These are phyloP conservation scores for Choristoneura fumiferana DNA, from an alignment of 1,140 invertebrate genomes.

Conservation along the genomic window DNA sequence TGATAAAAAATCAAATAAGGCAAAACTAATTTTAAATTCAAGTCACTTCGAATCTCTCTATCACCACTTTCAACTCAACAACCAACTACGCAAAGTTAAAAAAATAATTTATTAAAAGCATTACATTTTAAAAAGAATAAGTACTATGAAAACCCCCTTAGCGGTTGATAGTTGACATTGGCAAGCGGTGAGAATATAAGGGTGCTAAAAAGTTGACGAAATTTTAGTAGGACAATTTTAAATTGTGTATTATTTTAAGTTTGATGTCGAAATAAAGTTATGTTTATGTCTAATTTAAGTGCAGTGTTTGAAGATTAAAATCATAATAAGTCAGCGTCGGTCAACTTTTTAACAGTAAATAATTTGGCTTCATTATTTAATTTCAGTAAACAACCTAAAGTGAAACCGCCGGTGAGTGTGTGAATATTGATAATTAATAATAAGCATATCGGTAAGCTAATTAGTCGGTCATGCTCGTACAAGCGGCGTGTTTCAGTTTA, in stretches of 20 bases:
- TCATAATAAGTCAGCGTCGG: not conserved
- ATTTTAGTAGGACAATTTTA: no score
- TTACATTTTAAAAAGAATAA: slow-evolving; percentile 45
- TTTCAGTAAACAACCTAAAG: slow-evolving; percentile 52
- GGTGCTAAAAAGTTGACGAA: slow-evolving; percentile 57
- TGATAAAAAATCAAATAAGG: not conserved
- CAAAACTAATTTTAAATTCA: not conserved
- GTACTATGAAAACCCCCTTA: slow-evolving; percentile 61
- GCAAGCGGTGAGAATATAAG: slow-evolving; percentile 49
- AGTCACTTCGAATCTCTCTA: slow-evolving; percentile 57
- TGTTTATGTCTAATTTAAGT: slow-evolving; percentile 4
- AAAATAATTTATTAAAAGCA: slow-evolving; percentile 47
- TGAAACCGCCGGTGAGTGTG: slow-evolving; percentile 49
- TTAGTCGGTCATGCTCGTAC: slow-evolving; percentile 13
- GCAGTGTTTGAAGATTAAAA: slow-evolving; percentile 9
- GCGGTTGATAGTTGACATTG: slow-evolving; percentile 72
- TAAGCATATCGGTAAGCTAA: slow-evolving; percentile 31
- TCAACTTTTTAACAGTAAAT: slow-evolving; percentile 57
- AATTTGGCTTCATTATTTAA: slow-evolving; percentile 62
- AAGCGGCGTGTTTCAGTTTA: slow-evolving; percentile 64
- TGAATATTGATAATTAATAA: slow-evolving; percentile 33
- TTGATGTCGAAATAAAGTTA: not conserved
- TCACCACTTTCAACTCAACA: slow-evolving; percentile 72
- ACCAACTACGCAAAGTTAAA: slow-evolving; percentile 62
- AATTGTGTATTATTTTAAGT: no score